Percentiles rank a stretch among this genome's conserved stretches.
Conservation (phyloP, 2,888 invertebrate genomes). For the Nycteola revayana region DNA sequence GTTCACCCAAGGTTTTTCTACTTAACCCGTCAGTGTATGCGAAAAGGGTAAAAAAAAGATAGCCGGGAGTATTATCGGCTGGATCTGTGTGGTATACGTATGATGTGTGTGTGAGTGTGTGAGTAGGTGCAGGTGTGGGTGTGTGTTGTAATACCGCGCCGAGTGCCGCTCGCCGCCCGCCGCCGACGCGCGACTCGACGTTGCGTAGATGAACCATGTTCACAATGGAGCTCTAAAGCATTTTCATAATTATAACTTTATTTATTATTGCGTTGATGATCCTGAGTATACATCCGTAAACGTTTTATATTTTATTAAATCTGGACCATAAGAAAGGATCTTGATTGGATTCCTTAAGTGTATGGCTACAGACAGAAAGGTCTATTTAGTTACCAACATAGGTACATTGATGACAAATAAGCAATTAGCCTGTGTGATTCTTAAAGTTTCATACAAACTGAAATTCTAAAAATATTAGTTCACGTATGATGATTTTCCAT, state of each 20-base stretch:
- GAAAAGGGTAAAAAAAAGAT: slow-evolving; percentile 38
- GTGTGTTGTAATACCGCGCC: slow-evolving; percentile 66
- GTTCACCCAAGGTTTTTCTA: slow-evolving; percentile 20
- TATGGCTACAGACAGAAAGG: too few relatives aligned
- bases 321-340: too few relatives aligned
- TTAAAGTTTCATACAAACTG: too few relatives aligned
- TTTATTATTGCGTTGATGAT: too few relatives aligned
- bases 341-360: too few relatives aligned
- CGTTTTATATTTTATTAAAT: too few relatives aligned
- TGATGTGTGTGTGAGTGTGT: slow-evolving; percentile 31
- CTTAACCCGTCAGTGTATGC: slow-evolving; percentile 20
- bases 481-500: too few relatives aligned
- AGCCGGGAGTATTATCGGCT: slow-evolving; percentile 42
- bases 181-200: slow-evolving; percentile 50
- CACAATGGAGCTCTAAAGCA: slow-evolving; percentile 50
- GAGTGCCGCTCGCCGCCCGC: slow-evolving; percentile 41
- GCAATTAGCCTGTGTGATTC: too few relatives aligned
- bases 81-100: slow-evolving; percentile 63
- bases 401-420: too few relatives aligned
- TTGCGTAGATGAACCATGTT: slow-evolving; percentile 53
- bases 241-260: background rate
- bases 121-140: slow-evolving; percentile 48
- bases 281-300: too few relatives aligned
- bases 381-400: too few relatives aligned
- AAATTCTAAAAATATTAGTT: too few relatives aligned